A percentile compares a stretch with the other conserved stretches of the same genome.
Conservation (phyloP, 2,888 invertebrate genomes). For the Halictus quadricinctus region DNA sequence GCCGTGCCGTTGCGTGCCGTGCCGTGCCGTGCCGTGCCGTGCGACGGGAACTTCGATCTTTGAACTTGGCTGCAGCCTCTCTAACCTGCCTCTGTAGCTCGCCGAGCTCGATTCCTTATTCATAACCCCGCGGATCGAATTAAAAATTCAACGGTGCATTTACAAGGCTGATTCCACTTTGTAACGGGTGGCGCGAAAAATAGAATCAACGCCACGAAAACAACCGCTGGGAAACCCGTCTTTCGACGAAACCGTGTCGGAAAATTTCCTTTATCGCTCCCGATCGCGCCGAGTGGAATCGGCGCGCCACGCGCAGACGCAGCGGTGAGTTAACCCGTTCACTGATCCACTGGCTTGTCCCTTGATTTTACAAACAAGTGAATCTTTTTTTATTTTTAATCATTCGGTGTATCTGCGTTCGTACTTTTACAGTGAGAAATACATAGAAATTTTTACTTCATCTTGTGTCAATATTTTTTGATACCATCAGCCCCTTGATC, state of each 20-base stretch:
- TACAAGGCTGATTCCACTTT: neutral
- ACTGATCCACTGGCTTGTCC: neutral
- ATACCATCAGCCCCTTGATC: too few species aligned
- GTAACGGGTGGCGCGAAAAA: neutral
- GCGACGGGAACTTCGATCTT: neutral
- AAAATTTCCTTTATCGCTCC: neutral
- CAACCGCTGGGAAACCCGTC: neutral
- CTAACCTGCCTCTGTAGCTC: neutral
- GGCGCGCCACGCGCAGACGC: neutral
- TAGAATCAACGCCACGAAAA: neutral
- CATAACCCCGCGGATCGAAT: neutral
- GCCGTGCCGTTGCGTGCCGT: too few species aligned
- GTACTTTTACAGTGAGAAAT: too few species aligned
- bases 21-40: too few species aligned
- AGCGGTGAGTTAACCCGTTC: neutral
- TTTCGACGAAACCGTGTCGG: neutral
- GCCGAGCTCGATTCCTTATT: slow-evolving; percentile 7
- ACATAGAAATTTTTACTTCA: too few species aligned
- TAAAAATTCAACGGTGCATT: neutral
- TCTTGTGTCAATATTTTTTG: too few species aligned
- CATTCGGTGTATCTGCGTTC: too few species aligned
- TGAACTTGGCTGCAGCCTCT: neutral
- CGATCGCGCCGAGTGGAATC: neutral
- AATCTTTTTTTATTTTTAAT: neutral
- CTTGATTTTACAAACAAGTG: neutral